Evolutionary conservation across 2,888 invertebrate species (phyloP).

Genomic region (Tridacna crocea): DNA sequence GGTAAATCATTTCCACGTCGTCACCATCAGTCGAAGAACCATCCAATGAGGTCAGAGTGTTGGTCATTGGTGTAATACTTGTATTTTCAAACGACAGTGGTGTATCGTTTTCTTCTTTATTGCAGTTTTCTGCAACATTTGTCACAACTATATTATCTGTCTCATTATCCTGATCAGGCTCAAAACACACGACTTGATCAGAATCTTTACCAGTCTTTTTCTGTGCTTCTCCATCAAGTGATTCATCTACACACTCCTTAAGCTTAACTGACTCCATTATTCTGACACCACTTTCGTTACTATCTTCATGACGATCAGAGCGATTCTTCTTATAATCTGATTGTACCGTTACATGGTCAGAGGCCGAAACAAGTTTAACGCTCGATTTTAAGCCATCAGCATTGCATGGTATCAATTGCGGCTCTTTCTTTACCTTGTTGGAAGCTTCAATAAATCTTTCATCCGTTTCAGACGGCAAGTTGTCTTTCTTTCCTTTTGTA

Average conservation of each 20-base stretch:
- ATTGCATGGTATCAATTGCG: neutral
- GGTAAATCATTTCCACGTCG: constrained; percentile 59
- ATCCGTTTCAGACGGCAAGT: constrained; percentile 25
- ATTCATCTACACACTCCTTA: neutral
- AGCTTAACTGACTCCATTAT: neutral
- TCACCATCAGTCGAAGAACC: constrained; percentile 52
- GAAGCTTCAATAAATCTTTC: constrained; percentile 29
- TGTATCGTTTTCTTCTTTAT: neutral
- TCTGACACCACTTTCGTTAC: neutral
- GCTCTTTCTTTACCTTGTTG: constrained; percentile 6
- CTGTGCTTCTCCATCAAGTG: neutral
- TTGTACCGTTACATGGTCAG: neutral
- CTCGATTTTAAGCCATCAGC: neutral
- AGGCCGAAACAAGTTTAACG: neutral
- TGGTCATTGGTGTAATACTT: too few species aligned
- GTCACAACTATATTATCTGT: neutral
- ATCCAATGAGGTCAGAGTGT: neutral
- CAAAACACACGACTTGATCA: neutral
- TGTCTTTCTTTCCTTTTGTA: constrained; percentile 24
- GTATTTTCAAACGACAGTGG: neutral
- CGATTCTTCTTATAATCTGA: neutral
- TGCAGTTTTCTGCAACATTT: neutral
- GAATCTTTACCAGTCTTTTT: neutral
- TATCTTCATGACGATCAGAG: neutral
- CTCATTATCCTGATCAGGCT: neutral